Base-by-base conservation (phyloP, 2,888 invertebrate genomes). In the Drosophila formosana region DNA sequence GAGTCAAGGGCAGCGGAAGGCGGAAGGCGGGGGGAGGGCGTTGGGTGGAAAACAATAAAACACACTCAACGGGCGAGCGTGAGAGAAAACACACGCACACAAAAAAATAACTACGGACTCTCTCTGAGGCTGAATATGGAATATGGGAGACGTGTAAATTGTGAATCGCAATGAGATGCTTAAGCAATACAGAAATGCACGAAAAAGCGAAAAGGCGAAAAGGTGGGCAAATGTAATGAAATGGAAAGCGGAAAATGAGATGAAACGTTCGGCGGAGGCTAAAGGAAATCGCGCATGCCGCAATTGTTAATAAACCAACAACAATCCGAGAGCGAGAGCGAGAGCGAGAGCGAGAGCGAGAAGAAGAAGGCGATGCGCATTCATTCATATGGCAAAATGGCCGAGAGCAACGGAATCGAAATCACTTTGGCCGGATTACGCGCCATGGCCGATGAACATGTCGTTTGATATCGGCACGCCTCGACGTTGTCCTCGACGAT, bases 391-490 rank as follows among this genome's bases (percentile, higher is more conserved):
- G 70, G 62, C 62, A 80, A 69, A 55, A 77, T 78, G 71, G 60
- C 74, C 69, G 37, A 75, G 50, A 71, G 77, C 52, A 53, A 61
- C 78, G 76, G 76, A 81, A 87, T 84, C 71, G 84, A 81, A 83
- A 87, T 84, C 83, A 79, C 82, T 83, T 83, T 81, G 71, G 52
- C 66, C 71, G 74, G 57, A 70, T 74, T 71, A 67, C 64, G 60
- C 56, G 66, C 66, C 78, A 74, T 75, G 75, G 74, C 78, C 84
- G 86, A 86, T 86, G 84, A 83, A 81, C 82, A 82, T 78, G 87
- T 86, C 87, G 60, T 66, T 66, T 64, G 49, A 43, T 72, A 82
- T 86, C 66, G 66, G 23, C 65, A 56, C 41, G 30, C 11, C 28
- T 55, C 46, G 45, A 58, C 49, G 51, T 50, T 43, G 50, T 45